These are phyloP conservation scores for Cordilura impudica DNA, from an alignment of 2,888 invertebrate genomes.

Conservation along the genomic window DNA sequence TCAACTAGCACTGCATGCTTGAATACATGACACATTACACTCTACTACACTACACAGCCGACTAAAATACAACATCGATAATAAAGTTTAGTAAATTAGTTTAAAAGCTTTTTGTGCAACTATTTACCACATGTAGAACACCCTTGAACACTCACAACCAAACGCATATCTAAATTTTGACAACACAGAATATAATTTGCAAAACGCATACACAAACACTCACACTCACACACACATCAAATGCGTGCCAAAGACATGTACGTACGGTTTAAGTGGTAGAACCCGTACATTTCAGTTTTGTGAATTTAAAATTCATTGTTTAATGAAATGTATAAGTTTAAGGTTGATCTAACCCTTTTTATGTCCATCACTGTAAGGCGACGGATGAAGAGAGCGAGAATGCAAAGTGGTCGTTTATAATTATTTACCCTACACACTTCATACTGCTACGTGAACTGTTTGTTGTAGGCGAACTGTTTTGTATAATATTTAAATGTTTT, in stretches of 20 bases:
- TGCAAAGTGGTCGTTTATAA: constrained; percentile 22
- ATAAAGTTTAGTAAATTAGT: constrained; percentile 41
- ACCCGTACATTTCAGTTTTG: background rate
- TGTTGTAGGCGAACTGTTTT: background rate
- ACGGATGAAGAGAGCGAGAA: background rate
- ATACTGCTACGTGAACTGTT: background rate
- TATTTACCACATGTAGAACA: background rate
- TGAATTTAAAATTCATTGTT: constrained; percentile 12
- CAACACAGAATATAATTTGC: background rate
- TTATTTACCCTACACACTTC: background rate
- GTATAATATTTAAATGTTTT: constrained; percentile 34
- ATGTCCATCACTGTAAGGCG: constrained; percentile 11
- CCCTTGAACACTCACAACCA: background rate
- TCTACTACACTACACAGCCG: constrained; percentile 14
- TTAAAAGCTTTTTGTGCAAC: constrained; percentile 10
- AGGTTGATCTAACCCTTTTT: constrained; percentile 25
- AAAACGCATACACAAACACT: background rate
- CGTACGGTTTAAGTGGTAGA: background rate
- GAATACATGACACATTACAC: background rate
- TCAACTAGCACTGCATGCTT: background rate
- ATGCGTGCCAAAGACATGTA: background rate
- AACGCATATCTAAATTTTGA: background rate
- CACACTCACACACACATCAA: background rate
- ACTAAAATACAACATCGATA: constrained; percentile 7
- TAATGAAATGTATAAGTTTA: constrained; percentile 20